Percentiles rank a stretch among this genome's conserved stretches.
Conservation (phyloP, 2,113 vertebrate genomes). For the Cichladusa arquata region DNA sequence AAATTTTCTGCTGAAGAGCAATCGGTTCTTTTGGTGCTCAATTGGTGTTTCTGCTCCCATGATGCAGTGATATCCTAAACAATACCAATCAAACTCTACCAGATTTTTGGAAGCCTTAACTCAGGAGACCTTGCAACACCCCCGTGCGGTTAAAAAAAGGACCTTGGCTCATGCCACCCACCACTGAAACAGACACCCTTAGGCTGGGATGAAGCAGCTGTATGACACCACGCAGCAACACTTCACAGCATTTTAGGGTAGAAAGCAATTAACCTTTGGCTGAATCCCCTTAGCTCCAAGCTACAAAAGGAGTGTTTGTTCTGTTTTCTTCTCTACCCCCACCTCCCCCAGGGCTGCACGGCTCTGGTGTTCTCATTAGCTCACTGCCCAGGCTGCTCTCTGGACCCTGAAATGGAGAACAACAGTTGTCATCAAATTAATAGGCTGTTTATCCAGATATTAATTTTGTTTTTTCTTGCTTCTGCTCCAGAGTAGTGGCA, state of each 20-base stretch:
- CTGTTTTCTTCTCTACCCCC: constrained; percentile 40
- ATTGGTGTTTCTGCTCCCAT: neutral
- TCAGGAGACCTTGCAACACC: constrained; percentile 27
- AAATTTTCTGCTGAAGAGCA: neutral
- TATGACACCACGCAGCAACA: constrained; percentile 55
- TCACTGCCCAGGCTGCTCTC: constrained; percentile 2
- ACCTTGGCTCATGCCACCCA: constrained; percentile 56
- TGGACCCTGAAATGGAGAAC: neutral
- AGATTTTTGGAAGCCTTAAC: neutral
- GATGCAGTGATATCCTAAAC: neutral
- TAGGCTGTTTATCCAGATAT: constrained; percentile 17
- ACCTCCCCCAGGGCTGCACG: neutral
- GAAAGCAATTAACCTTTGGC: constrained; percentile 71
- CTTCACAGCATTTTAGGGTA: constrained; percentile 62
- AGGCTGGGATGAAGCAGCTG: constrained; percentile 61
- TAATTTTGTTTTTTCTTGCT: neutral
- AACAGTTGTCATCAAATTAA: constrained; percentile 25
- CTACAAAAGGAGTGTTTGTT: constrained; percentile 58
- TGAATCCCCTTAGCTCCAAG: constrained; percentile 59
- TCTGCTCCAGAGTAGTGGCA: neutral
- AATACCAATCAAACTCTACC: neutral
- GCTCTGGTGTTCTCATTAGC: constrained; percentile 65
- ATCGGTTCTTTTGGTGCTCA: neutral
- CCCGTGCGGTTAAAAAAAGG: neutral
- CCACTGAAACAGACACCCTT: constrained; percentile 49